A percentile compares a stretch with the other conserved stretches of the same genome.
phyloP scores from a whole-genome alignment of 2,888 invertebrate species.

The Phortica okadai region DNA sequence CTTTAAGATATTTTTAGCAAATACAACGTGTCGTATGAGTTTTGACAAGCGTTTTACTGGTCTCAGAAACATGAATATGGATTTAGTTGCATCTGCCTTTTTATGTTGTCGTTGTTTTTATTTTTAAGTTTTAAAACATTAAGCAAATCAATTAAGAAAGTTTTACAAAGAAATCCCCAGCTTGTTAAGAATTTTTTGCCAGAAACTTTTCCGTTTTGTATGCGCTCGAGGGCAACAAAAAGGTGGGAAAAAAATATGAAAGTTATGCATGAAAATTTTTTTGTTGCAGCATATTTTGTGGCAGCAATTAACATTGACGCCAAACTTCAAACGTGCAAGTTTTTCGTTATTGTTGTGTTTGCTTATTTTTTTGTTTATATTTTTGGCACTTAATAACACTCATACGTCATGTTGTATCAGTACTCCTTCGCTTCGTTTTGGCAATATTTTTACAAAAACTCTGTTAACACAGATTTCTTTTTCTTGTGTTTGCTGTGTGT shows the following conservation, averaged over 20 bases:
- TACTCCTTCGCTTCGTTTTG: no score
- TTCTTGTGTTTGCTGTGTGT: slow-evolving; percentile 6
- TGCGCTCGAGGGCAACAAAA: slow-evolving; percentile 43
- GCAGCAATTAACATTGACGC: slow-evolving; percentile 17
- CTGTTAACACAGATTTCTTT: background rate
- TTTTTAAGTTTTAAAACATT: slow-evolving; percentile 1
- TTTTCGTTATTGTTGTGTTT: background rate
- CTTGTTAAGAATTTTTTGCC: background rate
- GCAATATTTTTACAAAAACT: no score
- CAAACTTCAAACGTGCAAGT: background rate
- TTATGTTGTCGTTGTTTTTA: background rate
- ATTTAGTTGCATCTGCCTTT: background rate
- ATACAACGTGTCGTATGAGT: no score
- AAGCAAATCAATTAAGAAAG: background rate
- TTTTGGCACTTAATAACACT: background rate
- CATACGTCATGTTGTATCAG: background rate
- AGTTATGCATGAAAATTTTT: background rate
- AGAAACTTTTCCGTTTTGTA: background rate
- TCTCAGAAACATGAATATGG: background rate
- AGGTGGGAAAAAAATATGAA: slow-evolving; percentile 2
- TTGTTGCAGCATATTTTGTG: background rate
- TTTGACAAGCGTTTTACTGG: no score
- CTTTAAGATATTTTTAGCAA: no score
- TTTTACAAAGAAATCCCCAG: background rate
- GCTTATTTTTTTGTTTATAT: background rate